Base-by-base conservation (phyloP, 2,888 invertebrate genomes). In the Heliconius ethilla region DNA sequence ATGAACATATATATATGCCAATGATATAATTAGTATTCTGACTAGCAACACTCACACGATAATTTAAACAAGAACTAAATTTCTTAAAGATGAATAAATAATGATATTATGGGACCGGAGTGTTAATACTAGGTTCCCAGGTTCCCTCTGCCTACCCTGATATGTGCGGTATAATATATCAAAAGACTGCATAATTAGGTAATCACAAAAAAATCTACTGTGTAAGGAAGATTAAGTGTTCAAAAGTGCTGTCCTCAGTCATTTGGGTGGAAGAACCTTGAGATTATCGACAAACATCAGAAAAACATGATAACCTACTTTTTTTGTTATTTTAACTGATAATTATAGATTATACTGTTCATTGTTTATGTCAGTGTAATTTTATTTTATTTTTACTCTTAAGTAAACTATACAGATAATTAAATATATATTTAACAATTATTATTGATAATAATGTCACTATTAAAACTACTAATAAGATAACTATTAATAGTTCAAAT, bases 401-500 rank as follows among this genome's bases (percentile, higher is more conserved):
- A n/a, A 65, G 22, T 29, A 74, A 45, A 27, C 22, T 74, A 63
- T 45, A 40, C 11, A 74, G 1, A 45, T 6, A 45, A 40, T 29
- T 65, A 11, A 5, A 65, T 5, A 65, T 65, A 25, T 25, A 37
- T 37, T 25, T 73, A 37, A 63, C 1, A 37, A 40, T 59, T 40
- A 25, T 37, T 63, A 74, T 45, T 25, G 63, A 29, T 74, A 45
- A 45, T 22, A 40, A 6, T 65, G 40, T 27, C 15, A 37, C 5
- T 27, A 73, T 10, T 62, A 69, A 15, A 29, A 62, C 33, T 70
- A 27, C n/a, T 70, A 51, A 40, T 40, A 78, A 22, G 18, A 78
- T 33, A 51, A 70, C 15, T n/a, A 79, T 25, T 1, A 80, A 59
- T 37, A 89, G 80, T 81, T 89, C 84, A 3, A 89, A 33, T 74